Base-by-base conservation (phyloP, 2,113 vertebrate genomes). In the Epinephelus lanceolatus region DNA sequence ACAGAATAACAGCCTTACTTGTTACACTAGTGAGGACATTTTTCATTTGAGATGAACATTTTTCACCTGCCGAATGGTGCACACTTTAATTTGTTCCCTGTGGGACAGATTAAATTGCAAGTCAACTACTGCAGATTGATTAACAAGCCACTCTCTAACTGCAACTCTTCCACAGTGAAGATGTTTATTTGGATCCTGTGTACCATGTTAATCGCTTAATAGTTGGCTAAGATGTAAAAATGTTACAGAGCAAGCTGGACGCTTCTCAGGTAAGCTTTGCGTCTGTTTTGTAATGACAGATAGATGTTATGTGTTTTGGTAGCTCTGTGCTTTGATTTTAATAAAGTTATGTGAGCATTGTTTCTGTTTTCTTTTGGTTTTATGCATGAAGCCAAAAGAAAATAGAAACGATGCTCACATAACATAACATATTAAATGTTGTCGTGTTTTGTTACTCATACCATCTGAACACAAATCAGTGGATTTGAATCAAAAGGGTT, bases 61-160 rank as follows among this genome's bases (percentile, higher is more conserved):
- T 15, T 40, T 53, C 57, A 74, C 59, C 78, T 53, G 69, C n/a
- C 0, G 7, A 47, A 53, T 69, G 56, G 63, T 63, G 42, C 11
- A 49, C 71, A 19, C 13, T 72, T 68, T 84, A 77, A 84, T 88
- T 53, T 56, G 78, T n/a, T 79, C 70, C 55, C 47, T 0, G 2
- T 6, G 55, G 83, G 62, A 18, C 70, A 66, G 67, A 85, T 85
- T 67, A 37, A 74, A 76, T 73, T 1, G 2, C 51, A 49, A 63
- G 80, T 78, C 67, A 83, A 73, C 56, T 2, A 60, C 71, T n/a
- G n/a, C 40, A 11, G 75, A 76, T 76, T 71, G 57, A 74, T 71
- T 60, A 89, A 83, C 52, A 80, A 80, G 80, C 71, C 27, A 81
- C 68, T 49, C 55, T 83, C 70, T 40, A 52, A 51, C 55, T 78